Evolutionary conservation across 2,888 invertebrate genomes (phyloP).

Genomic region (Stomorhina lunata): DNA sequence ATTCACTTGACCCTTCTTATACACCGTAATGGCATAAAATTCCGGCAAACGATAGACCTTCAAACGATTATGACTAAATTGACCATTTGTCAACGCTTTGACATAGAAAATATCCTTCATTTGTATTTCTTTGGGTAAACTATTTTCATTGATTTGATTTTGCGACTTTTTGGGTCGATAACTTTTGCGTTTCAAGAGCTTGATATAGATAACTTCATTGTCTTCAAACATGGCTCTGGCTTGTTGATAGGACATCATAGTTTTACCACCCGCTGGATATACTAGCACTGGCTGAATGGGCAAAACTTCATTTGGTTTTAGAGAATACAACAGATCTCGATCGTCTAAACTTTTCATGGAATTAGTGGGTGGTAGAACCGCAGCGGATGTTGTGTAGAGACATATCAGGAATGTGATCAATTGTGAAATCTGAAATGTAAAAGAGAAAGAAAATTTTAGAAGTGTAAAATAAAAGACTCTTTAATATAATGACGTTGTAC

Average conservation of each 20-base stretch:
- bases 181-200: conserved; percentile 70
- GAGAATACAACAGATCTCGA: conserved; percentile 50
- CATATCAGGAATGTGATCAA: conserved; percentile 5
- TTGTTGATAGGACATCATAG: conserved; percentile 65
- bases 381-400: not conserved
- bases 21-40: conserved; percentile 76
- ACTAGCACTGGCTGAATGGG: conserved; percentile 74
- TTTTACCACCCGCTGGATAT: conserved; percentile 69
- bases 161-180: conserved; percentile 72
- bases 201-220: conserved; percentile 74
- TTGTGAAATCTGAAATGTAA: conserved; percentile 33
- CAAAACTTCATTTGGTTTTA: conserved; percentile 73
- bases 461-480: too few species aligned
- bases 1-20: conserved; percentile 67
- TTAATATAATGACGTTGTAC: too few species aligned
- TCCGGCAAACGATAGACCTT: conserved; percentile 75
- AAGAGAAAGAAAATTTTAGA: too few species aligned
- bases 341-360: not conserved
- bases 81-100: conserved; percentile 74
- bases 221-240: conserved; percentile 68
- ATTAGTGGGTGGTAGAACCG: conserved; percentile 16
- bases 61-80: conserved; percentile 75
- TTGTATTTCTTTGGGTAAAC: conserved; percentile 64
- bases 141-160: conserved; percentile 57
- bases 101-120: conserved; percentile 76